Conservation (phyloP, 2,888 invertebrate genomes). For the Hypomecis atomaria region DNA sequence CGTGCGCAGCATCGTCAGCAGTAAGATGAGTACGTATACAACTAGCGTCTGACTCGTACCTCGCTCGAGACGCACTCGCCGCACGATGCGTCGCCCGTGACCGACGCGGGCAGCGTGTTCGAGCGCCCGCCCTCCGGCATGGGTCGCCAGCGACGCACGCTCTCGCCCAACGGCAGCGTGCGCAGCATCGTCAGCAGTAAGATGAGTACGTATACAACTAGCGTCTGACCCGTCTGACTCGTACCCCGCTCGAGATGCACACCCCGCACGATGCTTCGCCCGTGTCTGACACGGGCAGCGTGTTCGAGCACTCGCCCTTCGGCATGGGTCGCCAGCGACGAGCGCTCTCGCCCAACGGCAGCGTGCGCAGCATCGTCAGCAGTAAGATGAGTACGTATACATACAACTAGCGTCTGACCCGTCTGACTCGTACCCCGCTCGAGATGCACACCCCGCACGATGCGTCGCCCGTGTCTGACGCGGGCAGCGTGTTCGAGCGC, state of each 20-base stretch:
- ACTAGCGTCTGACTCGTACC: slow-evolving; percentile 90
- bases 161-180: slow-evolving; percentile 80
- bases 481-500: slow-evolving; percentile 78
- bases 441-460: slow-evolving; percentile 80
- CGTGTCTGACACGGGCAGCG: slow-evolving; percentile 77
- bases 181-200: slow-evolving; percentile 82
- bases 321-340: slow-evolving; percentile 74
- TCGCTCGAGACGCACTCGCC: slow-evolving; percentile 85
- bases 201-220: slow-evolving; percentile 74
- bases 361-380: slow-evolving; percentile 80
- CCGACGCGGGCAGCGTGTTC: slow-evolving; percentile 79
- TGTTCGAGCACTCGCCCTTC: slow-evolving; percentile 77
- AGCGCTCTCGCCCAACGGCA: slow-evolving; percentile 78
- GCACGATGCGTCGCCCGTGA: slow-evolving; percentile 78
- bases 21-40: slow-evolving; percentile 78
- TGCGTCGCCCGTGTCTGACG: slow-evolving; percentile 77
- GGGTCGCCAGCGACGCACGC: slow-evolving; percentile 70
- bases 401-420: slow-evolving; percentile 87
- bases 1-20: slow-evolving; percentile 80
- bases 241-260: slow-evolving; percentile 86
- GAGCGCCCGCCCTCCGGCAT: slow-evolving; percentile 78
- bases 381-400: slow-evolving; percentile 82
- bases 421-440: slow-evolving; percentile 90
- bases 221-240: slow-evolving; percentile 93
- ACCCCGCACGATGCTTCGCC: slow-evolving; percentile 78